phyloP scores from a whole-genome alignment of 2,797 vertebrate species.

The Alauda arvensis region DNA sequence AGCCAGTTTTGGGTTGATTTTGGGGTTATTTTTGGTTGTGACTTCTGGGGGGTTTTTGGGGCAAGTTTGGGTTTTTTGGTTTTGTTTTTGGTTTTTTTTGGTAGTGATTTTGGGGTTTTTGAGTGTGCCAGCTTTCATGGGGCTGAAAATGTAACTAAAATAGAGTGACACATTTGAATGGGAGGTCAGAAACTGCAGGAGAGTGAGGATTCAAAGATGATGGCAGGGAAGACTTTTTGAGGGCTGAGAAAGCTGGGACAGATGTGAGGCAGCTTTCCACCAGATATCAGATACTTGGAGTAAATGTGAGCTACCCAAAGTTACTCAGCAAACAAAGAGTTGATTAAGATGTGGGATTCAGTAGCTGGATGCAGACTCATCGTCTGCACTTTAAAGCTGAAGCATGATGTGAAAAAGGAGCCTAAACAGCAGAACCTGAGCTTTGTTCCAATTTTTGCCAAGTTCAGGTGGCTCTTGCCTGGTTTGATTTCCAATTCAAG shows the following conservation, averaged over 20 bases:
- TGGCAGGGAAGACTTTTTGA: not conserved
- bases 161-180: fast-evolving
- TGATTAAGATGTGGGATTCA: not conserved
- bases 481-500: not conserved
- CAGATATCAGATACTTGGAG: not conserved
- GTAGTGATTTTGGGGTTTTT: too few species aligned
- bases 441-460: not conserved
- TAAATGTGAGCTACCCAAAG: not conserved
- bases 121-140: not conserved
- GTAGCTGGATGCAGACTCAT: not conserved
- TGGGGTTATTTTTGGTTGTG: too few species aligned
- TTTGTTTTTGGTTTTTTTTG: too few species aligned
- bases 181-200: not conserved
- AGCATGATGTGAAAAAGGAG: not conserved
- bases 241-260: not conserved
- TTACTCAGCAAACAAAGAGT: not conserved
- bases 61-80: too few species aligned
- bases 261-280: not conserved
- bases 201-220: not conserved
- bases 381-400: not conserved
- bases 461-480: not conserved
- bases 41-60: too few species aligned
- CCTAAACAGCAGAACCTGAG: not conserved
- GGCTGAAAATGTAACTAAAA: not conserved
- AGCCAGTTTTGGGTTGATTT: too few species aligned